phyloP scores from a whole-genome alignment of 2,888 invertebrate genomes.

The Leptura quadrifasciata region DNA sequence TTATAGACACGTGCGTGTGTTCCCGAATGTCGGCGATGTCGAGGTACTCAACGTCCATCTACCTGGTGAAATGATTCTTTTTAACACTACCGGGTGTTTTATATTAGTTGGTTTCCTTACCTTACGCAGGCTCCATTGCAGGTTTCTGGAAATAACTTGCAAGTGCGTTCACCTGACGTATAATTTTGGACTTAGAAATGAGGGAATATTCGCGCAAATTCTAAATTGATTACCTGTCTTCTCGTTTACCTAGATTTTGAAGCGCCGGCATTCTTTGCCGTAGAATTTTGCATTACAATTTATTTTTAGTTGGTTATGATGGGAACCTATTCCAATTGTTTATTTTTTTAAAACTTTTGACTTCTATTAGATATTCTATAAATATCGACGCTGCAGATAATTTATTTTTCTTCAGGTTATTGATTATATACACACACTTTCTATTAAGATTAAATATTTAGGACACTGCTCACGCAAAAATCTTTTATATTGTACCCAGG shows the following conservation, averaged over 20 bases:
- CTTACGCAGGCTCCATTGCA: constrained; percentile 39
- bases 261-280: constrained; percentile 15
- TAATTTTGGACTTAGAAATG: constrained; percentile 17
- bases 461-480: not conserved
- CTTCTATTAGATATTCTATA: constrained; percentile 25
- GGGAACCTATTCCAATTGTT: constrained; percentile 34
- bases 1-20: constrained; percentile 71
- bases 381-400: constrained; percentile 13
- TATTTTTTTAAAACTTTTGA: constrained; percentile 27
- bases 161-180: constrained; percentile 53
- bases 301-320: constrained; percentile 31
- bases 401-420: constrained; percentile 14
- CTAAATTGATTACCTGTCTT: constrained; percentile 30
- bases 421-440: not conserved
- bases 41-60: constrained; percentile 44
- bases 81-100: constrained; percentile 35
- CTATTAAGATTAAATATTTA: not conserved
- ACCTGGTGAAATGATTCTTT: constrained; percentile 51
- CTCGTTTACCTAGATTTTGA: constrained; percentile 29
- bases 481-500: too few species aligned
- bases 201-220: constrained; percentile 19
- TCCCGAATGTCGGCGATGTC: constrained; percentile 48
- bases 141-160: constrained; percentile 54
- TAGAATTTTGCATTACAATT: constrained; percentile 16
- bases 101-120: constrained; percentile 40